Base-by-base conservation (phyloP, 2,888 invertebrate species). In the Drosophila subsilvestris region DNA sequence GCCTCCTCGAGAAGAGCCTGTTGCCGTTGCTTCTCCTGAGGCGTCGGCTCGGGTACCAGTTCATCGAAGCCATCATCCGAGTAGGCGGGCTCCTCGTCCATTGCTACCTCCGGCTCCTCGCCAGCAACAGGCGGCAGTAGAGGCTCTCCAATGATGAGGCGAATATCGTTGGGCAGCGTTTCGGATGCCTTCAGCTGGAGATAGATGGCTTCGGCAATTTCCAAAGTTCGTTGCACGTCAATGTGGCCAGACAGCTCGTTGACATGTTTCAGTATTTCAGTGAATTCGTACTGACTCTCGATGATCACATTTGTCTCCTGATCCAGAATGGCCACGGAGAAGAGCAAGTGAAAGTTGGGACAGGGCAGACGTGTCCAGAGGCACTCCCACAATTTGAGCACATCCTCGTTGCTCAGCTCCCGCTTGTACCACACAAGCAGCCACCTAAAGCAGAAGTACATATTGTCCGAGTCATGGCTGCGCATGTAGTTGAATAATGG, bases 371-470 rank as follows among this genome's bases (percentile, higher is more conserved):
- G 96, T 0, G 99, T 98, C 99, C 99, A 99, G 7, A 99, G 91
- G 27, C 98, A 97, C 93, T 99, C 99, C 99, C 99, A 99, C 71
- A 99, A 92, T 90, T 96, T 95, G 94, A 98, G 95, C 56, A 98
- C 96, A 90, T 98, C 97, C 6, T 94, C 93, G 72, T 97, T 96
- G 22, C 95, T 95, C 90, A 99, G 97, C 93, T 99, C 99, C 75
- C 99, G 93, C 92, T 99, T 99, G 91, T 98, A 99, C 92, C 97
- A 95, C 9, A 99, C 98, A 12, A 99, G 94, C 29, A 99, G 94
- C 99, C 99, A 99, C 10, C 99, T 96, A 93, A 99, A 99, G 92
- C 98, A 98, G 93, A 99, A 99, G 92, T 98, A 99, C 97, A 99
- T 98, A 91, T 99, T 99, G 6, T 97, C 97, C 0, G 94, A 94